Base-by-base conservation (phyloP, 2,797 vertebrate species). In the Spheniscus humboldti region DNA sequence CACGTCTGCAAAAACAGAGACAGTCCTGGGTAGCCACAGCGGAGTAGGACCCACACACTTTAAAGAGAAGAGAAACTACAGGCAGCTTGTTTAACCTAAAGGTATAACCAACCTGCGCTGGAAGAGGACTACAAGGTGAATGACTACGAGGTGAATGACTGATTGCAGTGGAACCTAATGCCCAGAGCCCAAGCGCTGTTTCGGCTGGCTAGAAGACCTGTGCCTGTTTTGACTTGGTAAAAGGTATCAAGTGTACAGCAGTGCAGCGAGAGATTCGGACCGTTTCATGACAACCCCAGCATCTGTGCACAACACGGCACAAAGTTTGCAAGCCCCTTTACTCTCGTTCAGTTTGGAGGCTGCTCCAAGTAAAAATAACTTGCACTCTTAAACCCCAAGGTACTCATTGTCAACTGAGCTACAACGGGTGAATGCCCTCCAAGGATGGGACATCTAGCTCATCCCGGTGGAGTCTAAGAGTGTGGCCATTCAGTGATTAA, bases 181-280 rank as follows among this genome's bases (percentile, higher is more conserved):
- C 67, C 86, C 92, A 90, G 88, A 96, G 84, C 92, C 92, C 93
- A 89, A 86, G 74, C 4, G 2, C 87, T 41, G 1, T 80, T 86
- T 84, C 0, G 72, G 80, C 88, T 95, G 95, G 63, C 80, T 95
- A 95, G 87, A 97, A 97, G 87, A 94, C 53, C 94, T 94, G 87
- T 48, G 86, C 88, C 88, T 97, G 81, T 96, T 97, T 97, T 90
- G 95, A 97, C 97, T 98, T 98, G 97, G 97, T 97, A 97, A 98
- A 98, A 97, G 96, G 97, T 96, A 96, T 97, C 97, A 64, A 88
- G 71, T 18, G 27, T 86, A 81, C n/a, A 81, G 87, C 91, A 93
- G 94, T 90, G 94, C 78, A 85, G 82, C 0, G 9, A 92, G 10
- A 93, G 27, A 88, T 92, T 74, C 33, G 66, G 43, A 83, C 6